Percentiles rank a stretch among this genome's conserved stretches.
phyloP scores from a whole-genome alignment of 2,888 invertebrate genomes.

The Tridacna gigas region DNA sequence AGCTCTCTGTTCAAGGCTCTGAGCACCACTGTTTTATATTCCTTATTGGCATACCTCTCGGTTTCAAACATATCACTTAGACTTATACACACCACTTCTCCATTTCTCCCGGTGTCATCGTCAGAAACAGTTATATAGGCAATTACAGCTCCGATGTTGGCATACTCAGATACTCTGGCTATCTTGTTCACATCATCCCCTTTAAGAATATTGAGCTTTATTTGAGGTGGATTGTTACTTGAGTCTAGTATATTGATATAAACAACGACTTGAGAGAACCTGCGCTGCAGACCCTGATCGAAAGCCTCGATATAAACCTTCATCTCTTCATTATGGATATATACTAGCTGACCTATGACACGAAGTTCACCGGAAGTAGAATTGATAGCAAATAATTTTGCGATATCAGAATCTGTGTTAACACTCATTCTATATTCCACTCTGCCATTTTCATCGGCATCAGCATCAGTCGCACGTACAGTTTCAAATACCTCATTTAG shows the following conservation, averaged over 20 bases:
- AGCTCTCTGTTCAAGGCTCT: constrained; percentile 65
- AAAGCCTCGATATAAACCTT: constrained; percentile 74
- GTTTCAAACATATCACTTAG: constrained; percentile 72
- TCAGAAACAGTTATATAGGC: constrained; percentile 75
- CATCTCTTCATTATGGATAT: constrained; percentile 66
- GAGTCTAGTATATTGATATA: constrained; percentile 89
- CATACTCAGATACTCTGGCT: constrained; percentile 74
- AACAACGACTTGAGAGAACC: constrained; percentile 72
- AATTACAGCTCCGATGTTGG: constrained; percentile 76
- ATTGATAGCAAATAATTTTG: constrained; percentile 69
- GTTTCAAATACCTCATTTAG: constrained; percentile 65
- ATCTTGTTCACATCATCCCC: constrained; percentile 49
- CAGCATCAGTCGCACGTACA: constrained; percentile 93
- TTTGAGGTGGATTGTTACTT: constrained; percentile 96
- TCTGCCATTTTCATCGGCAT: constrained; percentile 91
- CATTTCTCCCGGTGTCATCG: constrained; percentile 76
- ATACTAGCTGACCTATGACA: constrained; percentile 69
- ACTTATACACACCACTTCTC: constrained; percentile 73
- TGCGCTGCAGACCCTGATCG: constrained; percentile 74
- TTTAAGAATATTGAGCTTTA: constrained; percentile 75
- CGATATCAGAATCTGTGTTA: constrained; percentile 64
- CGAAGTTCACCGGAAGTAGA: constrained; percentile 71
- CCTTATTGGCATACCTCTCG: constrained; percentile 71
- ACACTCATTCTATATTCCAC: constrained; percentile 85
- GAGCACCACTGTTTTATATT: constrained; percentile 74